A percentile compares a stretch with the other conserved stretches of the same genome.
These are phyloP conservation scores for Dioctria linearis DNA, from an alignment of 2,888 invertebrate species.

Conservation along the genomic window DNA sequence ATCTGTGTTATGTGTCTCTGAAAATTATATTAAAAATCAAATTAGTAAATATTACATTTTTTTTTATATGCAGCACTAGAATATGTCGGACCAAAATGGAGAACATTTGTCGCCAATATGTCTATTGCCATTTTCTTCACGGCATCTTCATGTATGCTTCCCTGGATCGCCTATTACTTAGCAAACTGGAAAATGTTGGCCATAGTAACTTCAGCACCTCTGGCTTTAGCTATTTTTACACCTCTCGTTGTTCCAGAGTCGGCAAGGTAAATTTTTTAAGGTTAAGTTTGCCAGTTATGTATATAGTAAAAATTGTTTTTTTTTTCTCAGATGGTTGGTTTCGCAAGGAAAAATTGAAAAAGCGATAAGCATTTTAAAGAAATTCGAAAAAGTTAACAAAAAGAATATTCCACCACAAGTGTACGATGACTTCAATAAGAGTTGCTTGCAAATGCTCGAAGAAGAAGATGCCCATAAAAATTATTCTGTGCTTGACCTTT, in stretches of 20 bases:
- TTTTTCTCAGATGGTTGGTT: slow-evolving; percentile 80
- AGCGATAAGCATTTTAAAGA: slow-evolving; percentile 83
- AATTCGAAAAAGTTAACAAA: slow-evolving; percentile 85
- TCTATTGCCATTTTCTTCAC: slow-evolving; percentile 92
- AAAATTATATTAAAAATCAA: neutral
- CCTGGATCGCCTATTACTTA: slow-evolving; percentile 87
- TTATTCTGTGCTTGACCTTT: slow-evolving; percentile 86
- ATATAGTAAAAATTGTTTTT: neutral
- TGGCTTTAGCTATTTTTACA: slow-evolving; percentile 79
- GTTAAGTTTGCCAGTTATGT: neutral
- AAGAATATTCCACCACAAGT: slow-evolving; percentile 82
- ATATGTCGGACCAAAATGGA: slow-evolving; percentile 91
- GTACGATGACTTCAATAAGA: slow-evolving; percentile 79
- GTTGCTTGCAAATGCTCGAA: slow-evolving; percentile 79
- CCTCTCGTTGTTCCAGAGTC: slow-evolving; percentile 89
- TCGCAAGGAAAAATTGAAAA: slow-evolving; percentile 88
- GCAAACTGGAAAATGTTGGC: slow-evolving; percentile 86
- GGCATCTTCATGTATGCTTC: slow-evolving; percentile 82
- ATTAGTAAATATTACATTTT: slow-evolving; percentile 62
- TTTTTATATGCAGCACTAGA: slow-evolving; percentile 78
- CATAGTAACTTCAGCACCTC: slow-evolving; percentile 85
- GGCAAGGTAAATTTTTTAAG: slow-evolving; percentile 75
- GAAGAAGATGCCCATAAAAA: slow-evolving; percentile 80
- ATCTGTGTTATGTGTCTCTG: too few relatives aligned
- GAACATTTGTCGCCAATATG: slow-evolving; percentile 93